These are phyloP conservation scores for Hydrotaea cyrtoneurina DNA, from an alignment of 2,888 invertebrate species.

Conservation along the genomic window DNA sequence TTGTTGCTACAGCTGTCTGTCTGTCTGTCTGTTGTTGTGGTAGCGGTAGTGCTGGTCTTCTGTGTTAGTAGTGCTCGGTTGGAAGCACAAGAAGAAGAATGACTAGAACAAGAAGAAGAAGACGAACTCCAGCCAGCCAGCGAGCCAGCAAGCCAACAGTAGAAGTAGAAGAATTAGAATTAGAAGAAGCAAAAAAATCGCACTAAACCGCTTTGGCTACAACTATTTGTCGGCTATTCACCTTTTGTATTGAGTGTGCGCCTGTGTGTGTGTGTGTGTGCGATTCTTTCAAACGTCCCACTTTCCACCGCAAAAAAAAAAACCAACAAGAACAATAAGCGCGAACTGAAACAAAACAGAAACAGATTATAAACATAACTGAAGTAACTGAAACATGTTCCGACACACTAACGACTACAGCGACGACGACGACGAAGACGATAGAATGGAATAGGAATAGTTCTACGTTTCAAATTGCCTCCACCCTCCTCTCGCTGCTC, in stretches of 20 bases:
- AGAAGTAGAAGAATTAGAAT: conserved; percentile 33
- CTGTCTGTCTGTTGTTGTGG: background rate
- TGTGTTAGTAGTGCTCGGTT: conserved; percentile 32
- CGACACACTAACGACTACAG: conserved; percentile 61
- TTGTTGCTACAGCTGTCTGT: too few species aligned
- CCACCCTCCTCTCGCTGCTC: conserved; percentile 26
- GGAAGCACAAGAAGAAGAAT: background rate
- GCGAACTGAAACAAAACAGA: background rate
- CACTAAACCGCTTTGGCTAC: conserved; percentile 70
- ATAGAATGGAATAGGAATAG: conserved; percentile 33
- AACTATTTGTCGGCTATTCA: conserved; percentile 78
- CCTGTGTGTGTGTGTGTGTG: background rate
- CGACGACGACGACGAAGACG: conserved; percentile 26
- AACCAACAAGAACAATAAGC: background rate
- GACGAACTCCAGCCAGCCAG: conserved; percentile 7
- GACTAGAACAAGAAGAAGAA: conserved; percentile 17
- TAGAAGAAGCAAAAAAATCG: conserved; percentile 35
- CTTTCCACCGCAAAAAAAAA: conserved; percentile 65
- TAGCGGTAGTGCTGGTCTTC: conserved; percentile 21
- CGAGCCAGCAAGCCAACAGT: too few species aligned
- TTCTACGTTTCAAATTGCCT: conserved; percentile 36
- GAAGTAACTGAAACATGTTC: conserved; percentile 60
- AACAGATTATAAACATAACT: conserved; percentile 59
- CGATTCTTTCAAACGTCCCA: conserved; percentile 68
- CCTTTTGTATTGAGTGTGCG: conserved; percentile 71